phyloP scores from a whole-genome alignment of 92 coral and sea anemone species.

The Phenganax marumi region DNA sequence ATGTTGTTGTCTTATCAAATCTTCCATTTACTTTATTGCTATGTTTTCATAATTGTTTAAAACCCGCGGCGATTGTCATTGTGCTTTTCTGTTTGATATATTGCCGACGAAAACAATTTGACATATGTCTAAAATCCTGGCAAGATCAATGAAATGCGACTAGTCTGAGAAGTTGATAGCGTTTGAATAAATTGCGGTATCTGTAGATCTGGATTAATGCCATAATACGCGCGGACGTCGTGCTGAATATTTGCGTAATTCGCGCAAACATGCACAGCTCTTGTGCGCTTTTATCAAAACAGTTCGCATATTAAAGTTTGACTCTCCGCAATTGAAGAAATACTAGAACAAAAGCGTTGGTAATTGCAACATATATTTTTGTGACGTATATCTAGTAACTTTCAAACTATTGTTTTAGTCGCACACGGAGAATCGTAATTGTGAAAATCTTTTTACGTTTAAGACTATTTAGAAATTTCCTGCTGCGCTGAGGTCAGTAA shows the following conservation, averaged over 20 bases:
- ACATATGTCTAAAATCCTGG: neutral
- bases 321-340: neutral
- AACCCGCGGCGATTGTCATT: neutral
- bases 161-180: neutral
- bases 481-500: conserved; percentile 11
- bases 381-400: neutral
- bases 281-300: neutral
- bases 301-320: neutral
- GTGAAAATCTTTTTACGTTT: neutral
- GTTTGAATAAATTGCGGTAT: neutral
- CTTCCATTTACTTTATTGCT: conserved; percentile 19
- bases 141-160: neutral
- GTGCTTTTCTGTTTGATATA: conserved; percentile 9
- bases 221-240: neutral
- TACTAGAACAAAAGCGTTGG: neutral
- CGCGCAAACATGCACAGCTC: neutral
- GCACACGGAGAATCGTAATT: too few relatives aligned
- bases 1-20: conserved; percentile 10
- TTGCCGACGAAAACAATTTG: conserved; percentile 22
- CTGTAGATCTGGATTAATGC: conserved; percentile 16
- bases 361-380: neutral
- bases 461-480: neutral
- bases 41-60: conserved; percentile 18
- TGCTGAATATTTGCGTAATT: neutral
- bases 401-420: neutral